These are phyloP conservation scores for Siniperca knerii DNA, from an alignment of 2,113 vertebrate genomes.

Conservation along the genomic window DNA sequence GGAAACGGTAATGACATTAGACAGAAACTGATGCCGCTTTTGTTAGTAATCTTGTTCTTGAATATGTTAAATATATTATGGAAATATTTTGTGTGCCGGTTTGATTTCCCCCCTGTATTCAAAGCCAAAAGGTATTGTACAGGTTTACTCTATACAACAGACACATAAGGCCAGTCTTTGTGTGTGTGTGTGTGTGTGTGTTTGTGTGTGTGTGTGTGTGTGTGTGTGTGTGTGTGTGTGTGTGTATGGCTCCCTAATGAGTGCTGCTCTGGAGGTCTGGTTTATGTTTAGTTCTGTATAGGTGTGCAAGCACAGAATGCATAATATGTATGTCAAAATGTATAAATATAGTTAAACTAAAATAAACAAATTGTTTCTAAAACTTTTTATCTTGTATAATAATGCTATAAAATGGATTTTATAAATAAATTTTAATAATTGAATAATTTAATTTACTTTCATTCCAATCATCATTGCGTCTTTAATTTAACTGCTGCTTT, in stretches of 20 bases:
- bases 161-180: constrained; percentile 13
- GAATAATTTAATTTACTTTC: not conserved
- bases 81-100: constrained; percentile 31
- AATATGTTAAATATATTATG: constrained; percentile 57
- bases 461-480: not conserved
- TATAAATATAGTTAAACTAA: not conserved
- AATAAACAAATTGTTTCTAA: not conserved
- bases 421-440: not conserved
- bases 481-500: not conserved
- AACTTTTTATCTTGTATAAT: not conserved
- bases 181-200: constrained; percentile 25
- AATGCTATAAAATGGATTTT: not conserved
- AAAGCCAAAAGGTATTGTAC: constrained; percentile 12
- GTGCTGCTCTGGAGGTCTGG: not conserved
- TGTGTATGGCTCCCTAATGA: not conserved
- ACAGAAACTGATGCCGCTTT: constrained; percentile 60
- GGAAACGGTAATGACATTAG: constrained; percentile 59
- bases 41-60: constrained; percentile 54
- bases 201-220: constrained; percentile 15
- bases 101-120: constrained; percentile 37
- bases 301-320: not conserved
- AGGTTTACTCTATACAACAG: constrained; percentile 25
- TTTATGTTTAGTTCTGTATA: not conserved
- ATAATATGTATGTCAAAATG: not conserved
- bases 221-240: not conserved